Percentiles rank a stretch among this genome's conserved stretches.
phyloP scores from a whole-genome alignment of 2,888 invertebrate genomes.

The Resseliella maxima region DNA sequence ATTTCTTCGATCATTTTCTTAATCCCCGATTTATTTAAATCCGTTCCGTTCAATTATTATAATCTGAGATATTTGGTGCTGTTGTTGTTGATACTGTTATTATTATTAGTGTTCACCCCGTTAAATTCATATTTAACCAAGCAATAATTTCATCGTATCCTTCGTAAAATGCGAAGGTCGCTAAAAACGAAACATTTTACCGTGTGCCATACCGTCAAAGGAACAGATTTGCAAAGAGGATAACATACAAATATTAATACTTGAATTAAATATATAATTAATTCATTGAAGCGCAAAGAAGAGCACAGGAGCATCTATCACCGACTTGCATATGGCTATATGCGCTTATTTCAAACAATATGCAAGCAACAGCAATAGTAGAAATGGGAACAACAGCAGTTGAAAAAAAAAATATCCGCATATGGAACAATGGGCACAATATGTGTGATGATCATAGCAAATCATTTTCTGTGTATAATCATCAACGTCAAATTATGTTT shows the following conservation, averaged over 20 bases:
- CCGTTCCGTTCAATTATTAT: conserved; percentile 46
- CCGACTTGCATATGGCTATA: background rate
- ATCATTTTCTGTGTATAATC: conserved; percentile 26
- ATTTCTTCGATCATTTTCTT: background rate
- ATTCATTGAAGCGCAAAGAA: conserved; percentile 41
- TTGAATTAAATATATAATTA: conserved; percentile 30
- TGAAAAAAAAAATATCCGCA: background rate
- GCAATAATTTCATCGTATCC: conserved; percentile 21
- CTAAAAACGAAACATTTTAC: background rate
- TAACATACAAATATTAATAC: conserved; percentile 24
- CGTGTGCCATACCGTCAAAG: background rate
- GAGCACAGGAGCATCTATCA: background rate
- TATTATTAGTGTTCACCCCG: background rate
- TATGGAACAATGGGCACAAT: background rate
- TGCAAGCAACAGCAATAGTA: background rate
- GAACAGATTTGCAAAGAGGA: background rate
- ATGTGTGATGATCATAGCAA: conserved; percentile 13
- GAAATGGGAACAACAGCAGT: background rate
- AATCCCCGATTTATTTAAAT: conserved; percentile 53
- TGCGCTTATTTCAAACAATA: background rate
- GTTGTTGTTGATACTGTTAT: background rate
- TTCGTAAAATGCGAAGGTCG: background rate
- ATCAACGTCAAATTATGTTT: conserved; percentile 45
- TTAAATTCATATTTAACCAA: background rate
- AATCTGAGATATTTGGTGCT: background rate